Evolutionary conservation across 2,888 invertebrate genomes (phyloP), one percentile per base, ranked within the genome.

Genomic region (Dioctria linearis): DNA sequence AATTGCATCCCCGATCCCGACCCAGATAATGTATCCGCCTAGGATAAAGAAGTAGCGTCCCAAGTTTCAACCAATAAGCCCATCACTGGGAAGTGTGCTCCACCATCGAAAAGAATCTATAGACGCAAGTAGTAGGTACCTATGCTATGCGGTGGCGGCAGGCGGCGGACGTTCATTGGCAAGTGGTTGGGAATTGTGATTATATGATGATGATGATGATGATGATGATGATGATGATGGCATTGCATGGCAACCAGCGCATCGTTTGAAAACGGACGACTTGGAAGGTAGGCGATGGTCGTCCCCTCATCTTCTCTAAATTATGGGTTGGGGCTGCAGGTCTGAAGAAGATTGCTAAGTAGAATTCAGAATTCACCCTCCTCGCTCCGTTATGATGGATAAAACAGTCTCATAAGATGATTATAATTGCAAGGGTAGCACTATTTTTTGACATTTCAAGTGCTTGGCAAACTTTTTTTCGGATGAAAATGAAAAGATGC

Each of bases 351-450:
- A 39, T 65, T 65, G 40, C 39, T 65, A 37, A 25, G 11, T 6
- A 9, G 39, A 65, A n/a, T 37, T 25, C 25, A 40, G 6, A 65
- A 46, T 46, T 46, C 46, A 46, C 46, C 46, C 46, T 46, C 46
- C 8, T 46, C 8, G 0, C 25, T 46, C 46, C 5, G 8, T 46
- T 1, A 46, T 46, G 46, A 8, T 46, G 46, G 8, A 46, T 13
- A 25, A 59, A 59, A 13, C 13, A 42, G 42, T 76, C 63, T 39
- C 43, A 78, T 61, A 81, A 82, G 82, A 82, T 82, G 82, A 82
- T 81, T 81, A 81, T 82, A 82, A 82, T 81, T 82, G 82, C 80
- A 81, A 81, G 78, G 80, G 81, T 82, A 81, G 81, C 82, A 81
- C 80, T 82, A 82, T 82, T 82, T 82, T 82, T 80, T 80, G 80